Percentiles rank a stretch among this genome's conserved stretches.
Evolutionary conservation across 2,113 vertebrate species (phyloP).

Genomic region (Colossoma macropomum): DNA sequence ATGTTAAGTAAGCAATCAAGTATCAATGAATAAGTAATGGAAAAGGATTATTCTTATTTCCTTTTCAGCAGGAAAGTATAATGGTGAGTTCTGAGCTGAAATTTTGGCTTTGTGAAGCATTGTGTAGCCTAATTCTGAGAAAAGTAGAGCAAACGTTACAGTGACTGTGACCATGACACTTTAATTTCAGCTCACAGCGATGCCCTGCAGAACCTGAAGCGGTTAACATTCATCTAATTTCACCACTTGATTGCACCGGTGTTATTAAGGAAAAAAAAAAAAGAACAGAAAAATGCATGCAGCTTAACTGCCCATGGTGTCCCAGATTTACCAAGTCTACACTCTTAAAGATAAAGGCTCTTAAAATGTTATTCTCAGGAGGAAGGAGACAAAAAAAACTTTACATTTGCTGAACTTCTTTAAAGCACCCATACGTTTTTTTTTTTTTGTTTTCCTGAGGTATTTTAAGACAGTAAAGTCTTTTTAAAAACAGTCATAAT

Average conservation of each 20-base stretch:
- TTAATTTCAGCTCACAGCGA: not conserved
- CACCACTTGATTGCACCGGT: not conserved
- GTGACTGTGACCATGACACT: not conserved
- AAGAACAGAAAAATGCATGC: not conserved
- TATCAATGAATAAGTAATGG: conserved; percentile 57
- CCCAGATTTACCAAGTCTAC: not conserved
- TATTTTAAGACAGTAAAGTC: too few species aligned
- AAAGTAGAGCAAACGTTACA: not conserved
- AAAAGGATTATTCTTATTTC: conserved; percentile 17
- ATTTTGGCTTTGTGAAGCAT: not conserved
- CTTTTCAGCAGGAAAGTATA: conserved; percentile 40
- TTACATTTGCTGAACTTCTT: not conserved
- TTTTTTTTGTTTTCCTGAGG: too few species aligned
- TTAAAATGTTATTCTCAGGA: not conserved
- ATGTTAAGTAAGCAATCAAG: conserved; percentile 64
- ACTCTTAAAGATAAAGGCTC: not conserved
- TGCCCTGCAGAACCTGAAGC: not conserved
- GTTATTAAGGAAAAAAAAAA: not conserved
- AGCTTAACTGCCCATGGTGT: not conserved
- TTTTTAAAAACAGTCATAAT: too few species aligned
- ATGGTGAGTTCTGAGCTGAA: not conserved
- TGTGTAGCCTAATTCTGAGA: not conserved
- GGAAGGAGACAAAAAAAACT: too few species aligned
- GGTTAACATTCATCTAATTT: conserved; percentile 6
- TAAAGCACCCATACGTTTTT: too few species aligned